Conservation (phyloP, 2,888 invertebrate genomes). For the Luperina nickerlii region DNA sequence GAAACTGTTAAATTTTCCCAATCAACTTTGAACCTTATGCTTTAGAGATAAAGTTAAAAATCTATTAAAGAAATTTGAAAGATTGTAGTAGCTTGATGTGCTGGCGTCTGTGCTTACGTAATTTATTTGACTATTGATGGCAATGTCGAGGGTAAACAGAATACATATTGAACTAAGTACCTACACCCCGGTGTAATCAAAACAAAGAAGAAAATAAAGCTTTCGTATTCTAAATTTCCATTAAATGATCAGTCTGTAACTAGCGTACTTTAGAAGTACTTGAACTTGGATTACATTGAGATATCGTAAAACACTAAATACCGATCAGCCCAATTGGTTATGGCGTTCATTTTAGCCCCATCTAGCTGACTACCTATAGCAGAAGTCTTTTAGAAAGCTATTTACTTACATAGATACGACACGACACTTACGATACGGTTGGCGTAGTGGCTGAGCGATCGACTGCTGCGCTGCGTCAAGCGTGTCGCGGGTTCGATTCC, state of each 20-base stretch:
- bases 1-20: too few relatives aligned
- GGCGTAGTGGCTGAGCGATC: too few relatives aligned
- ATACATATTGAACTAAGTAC: background rate
- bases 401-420: background rate
- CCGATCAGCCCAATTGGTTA: constrained; percentile 12
- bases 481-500: too few relatives aligned
- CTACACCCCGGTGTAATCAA: background rate
- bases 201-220: background rate
- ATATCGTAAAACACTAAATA: constrained; percentile 15
- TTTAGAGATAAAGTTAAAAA: too few relatives aligned
- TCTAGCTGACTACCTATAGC: background rate
- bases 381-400: constrained; percentile 1
- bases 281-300: background rate
- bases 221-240: background rate
- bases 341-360: background rate
- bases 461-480: too few relatives aligned
- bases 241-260: background rate
- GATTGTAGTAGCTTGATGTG: too few relatives aligned
- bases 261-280: background rate
- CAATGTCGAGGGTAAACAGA: background rate
- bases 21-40: too few relatives aligned
- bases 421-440: too few relatives aligned
- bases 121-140: background rate
- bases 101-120: too few relatives aligned
- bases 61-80: too few relatives aligned